Conservation (phyloP, 2,113 vertebrate species). For the Cephalopholis sonnerati region DNA sequence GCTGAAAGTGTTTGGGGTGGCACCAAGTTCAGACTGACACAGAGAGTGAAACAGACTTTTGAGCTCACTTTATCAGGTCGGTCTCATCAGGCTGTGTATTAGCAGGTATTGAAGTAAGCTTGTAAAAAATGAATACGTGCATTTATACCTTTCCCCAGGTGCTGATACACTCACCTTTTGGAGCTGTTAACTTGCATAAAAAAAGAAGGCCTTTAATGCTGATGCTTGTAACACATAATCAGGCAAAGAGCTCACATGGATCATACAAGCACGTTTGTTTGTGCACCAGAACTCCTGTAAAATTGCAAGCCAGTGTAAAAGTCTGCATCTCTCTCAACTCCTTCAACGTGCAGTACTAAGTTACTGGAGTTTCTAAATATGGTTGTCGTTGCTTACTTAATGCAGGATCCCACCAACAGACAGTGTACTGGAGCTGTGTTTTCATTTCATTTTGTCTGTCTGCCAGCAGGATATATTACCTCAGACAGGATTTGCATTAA, state of each 20-base stretch:
- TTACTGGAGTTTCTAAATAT: neutral
- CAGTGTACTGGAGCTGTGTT: neutral
- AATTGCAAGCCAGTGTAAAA: neutral
- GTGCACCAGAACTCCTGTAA: neutral
- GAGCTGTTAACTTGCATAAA: constrained; percentile 10
- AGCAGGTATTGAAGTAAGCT: neutral
- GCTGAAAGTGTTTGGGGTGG: no score
- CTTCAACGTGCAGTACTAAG: neutral
- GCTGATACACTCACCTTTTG: neutral
- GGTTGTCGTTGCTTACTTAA: neutral
- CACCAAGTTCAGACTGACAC: no score
- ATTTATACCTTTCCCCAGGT: neutral
- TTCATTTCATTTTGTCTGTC: neutral
- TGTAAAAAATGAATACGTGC: constrained; percentile 4
- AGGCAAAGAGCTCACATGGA: neutral
- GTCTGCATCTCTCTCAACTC: no score
- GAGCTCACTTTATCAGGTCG: no score
- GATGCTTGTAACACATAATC: neutral
- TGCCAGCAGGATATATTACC: neutral
- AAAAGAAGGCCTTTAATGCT: neutral
- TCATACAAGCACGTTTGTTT: no score
- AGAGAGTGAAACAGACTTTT: no score
- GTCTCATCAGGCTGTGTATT: neutral
- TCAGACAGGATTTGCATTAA: neutral
- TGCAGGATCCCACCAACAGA: neutral